Percentiles rank a stretch among this genome's conserved stretches.
Evolutionary conservation across 2,888 invertebrate genomes (phyloP).

Genomic region (Parascotia fuliginaria): DNA sequence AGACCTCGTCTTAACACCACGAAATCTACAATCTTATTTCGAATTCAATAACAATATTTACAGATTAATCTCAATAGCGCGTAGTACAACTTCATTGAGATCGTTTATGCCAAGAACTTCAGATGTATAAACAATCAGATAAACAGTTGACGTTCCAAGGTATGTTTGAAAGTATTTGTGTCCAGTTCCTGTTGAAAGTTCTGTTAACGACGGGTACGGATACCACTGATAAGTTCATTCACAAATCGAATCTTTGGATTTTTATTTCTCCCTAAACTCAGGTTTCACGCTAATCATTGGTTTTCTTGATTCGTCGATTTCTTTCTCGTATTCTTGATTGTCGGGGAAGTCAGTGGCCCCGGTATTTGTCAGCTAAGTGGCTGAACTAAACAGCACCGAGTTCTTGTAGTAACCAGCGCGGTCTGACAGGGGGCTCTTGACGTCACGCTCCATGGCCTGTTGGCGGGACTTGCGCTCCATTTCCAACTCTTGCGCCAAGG

Average conservation of each 20-base stretch:
- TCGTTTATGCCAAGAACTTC: constrained; percentile 63
- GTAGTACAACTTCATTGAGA: constrained; percentile 68
- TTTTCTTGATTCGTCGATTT: constrained; percentile 74
- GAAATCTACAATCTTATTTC: constrained; percentile 70
- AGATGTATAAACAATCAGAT: constrained; percentile 58
- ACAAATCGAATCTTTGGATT: constrained; percentile 60
- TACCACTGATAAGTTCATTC: constrained; percentile 47
- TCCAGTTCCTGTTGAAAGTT: constrained; percentile 23
- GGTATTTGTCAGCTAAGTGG: constrained; percentile 87
- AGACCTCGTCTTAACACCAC: constrained; percentile 66
- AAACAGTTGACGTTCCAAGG: constrained; percentile 47
- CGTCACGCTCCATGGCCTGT: constrained; percentile 92
- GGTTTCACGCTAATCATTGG: constrained; percentile 85
- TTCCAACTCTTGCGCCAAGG: constrained; percentile 94
- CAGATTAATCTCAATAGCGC: constrained; percentile 71
- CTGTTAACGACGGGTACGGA: constrained; percentile 33
- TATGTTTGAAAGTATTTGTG: constrained; percentile 36
- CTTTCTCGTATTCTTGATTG: constrained; percentile 66
- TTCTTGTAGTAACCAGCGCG: constrained; percentile 94
- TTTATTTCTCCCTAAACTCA: constrained; percentile 82
- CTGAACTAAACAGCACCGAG: constrained; percentile 95
- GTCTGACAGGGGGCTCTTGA: constrained; percentile 94
- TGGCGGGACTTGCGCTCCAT: constrained; percentile 94
- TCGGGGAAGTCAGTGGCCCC: constrained; percentile 76
- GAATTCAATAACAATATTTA: constrained; percentile 80